These are phyloP conservation scores for Macropis europaea DNA, from an alignment of 2,888 invertebrate species.

Conservation along the genomic window DNA sequence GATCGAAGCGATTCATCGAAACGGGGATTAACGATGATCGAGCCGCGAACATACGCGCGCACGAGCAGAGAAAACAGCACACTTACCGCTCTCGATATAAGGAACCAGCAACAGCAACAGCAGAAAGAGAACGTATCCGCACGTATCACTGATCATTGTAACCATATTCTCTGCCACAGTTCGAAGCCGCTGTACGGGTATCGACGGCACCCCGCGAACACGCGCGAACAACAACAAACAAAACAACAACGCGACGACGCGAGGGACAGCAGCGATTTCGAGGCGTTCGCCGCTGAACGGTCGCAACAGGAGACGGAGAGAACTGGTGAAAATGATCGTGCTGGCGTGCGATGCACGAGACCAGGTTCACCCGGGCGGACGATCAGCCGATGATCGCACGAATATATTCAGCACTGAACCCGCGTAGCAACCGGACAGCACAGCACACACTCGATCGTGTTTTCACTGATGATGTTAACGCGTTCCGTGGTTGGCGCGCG, in stretches of 20 bases:
- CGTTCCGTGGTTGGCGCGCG: slow-evolving; percentile 40
- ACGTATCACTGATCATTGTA: slow-evolving; percentile 78
- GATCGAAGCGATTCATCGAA: neutral
- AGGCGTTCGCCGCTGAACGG: neutral
- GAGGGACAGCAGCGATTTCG: slow-evolving; percentile 20
- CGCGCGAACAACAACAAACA: slow-evolving; percentile 52
- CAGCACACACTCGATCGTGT: slow-evolving; percentile 37
- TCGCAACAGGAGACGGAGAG: slow-evolving; percentile 11
- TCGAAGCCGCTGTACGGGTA: slow-evolving; percentile 38
- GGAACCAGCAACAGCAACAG: slow-evolving; percentile 86
- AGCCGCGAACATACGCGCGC: neutral
- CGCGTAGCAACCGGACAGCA: slow-evolving; percentile 34
- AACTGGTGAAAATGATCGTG: no score
- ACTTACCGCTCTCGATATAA: slow-evolving; percentile 87
- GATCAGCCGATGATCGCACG: slow-evolving; percentile 10
- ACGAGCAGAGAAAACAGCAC: neutral
- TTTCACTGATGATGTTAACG: slow-evolving; percentile 44
- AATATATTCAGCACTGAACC: slow-evolving; percentile 31
- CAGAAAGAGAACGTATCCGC: slow-evolving; percentile 84
- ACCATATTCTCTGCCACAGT: slow-evolving; percentile 68
- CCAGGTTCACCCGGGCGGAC: no score
- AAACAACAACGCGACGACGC: slow-evolving; percentile 51
- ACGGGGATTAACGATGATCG: neutral
- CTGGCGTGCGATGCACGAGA: no score
- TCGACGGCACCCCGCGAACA: slow-evolving; percentile 57